Evolutionary conservation across 2,113 vertebrate genomes (phyloP).

Genomic region (Chaetops frenatus): DNA sequence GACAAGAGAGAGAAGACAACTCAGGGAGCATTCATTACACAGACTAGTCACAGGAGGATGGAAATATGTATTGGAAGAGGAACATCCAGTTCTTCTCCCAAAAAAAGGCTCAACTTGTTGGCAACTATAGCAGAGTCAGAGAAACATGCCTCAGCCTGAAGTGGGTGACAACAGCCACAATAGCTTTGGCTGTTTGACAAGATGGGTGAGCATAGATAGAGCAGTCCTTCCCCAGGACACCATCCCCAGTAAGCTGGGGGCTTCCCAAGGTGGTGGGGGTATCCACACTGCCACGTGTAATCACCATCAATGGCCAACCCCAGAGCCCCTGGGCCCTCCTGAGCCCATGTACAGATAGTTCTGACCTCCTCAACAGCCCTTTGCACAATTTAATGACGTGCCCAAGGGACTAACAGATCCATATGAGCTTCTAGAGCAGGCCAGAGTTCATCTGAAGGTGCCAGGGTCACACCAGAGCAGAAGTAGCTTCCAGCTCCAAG

Average conservation of each 20-base stretch:
- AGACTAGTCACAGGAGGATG: background rate
- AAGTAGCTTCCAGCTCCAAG: background rate
- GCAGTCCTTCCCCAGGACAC: background rate
- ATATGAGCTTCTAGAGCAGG: rapidly evolving
- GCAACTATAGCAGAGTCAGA: background rate
- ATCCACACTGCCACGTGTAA: rapidly evolving
- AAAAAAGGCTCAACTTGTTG: background rate
- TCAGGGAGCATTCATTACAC: background rate
- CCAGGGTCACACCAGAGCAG: background rate
- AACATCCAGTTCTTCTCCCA: background rate
- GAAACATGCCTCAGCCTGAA: background rate
- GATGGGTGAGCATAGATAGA: rapidly evolving
- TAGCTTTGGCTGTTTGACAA: background rate
- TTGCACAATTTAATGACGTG: background rate
- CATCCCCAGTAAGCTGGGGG: background rate
- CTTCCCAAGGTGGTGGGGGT: background rate
- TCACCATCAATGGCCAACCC: background rate
- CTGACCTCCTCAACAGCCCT: background rate
- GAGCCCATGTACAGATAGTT: background rate
- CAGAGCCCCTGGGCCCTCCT: background rate
- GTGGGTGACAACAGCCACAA: background rate
- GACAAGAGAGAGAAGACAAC: background rate
- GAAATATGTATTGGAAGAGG: background rate
- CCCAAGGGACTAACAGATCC: background rate
- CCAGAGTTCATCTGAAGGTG: background rate